Conservation (phyloP, 2,113 vertebrate genomes). For the Speoplatyrhinus poulsoni region DNA sequence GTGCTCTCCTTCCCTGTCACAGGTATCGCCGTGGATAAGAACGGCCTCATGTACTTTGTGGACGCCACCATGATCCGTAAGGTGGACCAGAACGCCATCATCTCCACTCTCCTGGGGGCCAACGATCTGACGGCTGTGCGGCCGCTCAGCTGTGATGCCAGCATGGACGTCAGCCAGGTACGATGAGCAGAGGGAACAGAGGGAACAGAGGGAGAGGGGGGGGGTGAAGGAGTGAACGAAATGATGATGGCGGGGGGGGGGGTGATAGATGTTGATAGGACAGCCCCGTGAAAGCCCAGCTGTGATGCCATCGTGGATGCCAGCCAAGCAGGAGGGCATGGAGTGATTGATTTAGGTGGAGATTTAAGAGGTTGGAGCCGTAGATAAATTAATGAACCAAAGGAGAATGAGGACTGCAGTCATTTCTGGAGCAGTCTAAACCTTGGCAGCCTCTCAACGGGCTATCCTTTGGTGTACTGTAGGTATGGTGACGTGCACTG, state of each 20-base stretch:
- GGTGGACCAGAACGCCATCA: conserved; percentile 98
- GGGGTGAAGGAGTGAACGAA: neutral
- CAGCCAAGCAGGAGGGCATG: conserved; percentile 79
- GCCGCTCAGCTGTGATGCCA: conserved; percentile 85
- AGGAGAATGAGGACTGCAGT: conserved; percentile 46
- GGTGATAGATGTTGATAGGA: conserved; percentile 78
- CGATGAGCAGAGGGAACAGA: conserved; percentile 18
- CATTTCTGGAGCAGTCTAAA: conserved; percentile 45
- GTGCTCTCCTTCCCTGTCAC: conserved; percentile 35
- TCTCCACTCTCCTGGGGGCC: conserved; percentile 96
- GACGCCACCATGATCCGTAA: conserved; percentile 99
- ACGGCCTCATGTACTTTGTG: conserved; percentile 97
- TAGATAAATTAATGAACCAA: conserved; percentile 52
- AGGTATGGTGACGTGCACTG: conserved; percentile 19
- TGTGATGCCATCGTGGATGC: conserved; percentile 86
- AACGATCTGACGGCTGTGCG: conserved; percentile 95
- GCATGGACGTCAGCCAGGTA: conserved; percentile 99
- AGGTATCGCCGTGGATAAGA: conserved; percentile 98
- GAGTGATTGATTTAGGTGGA: conserved; percentile 52
- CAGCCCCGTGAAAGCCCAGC: conserved; percentile 80
- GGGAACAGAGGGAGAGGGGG: conserved; percentile 17
- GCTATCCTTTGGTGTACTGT: neutral
- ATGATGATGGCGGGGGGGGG: too few relatives aligned
- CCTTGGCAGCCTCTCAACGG: conserved; percentile 37
- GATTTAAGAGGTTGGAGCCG: conserved; percentile 47